phyloP scores from a whole-genome alignment of 2,888 invertebrate species.

The Ceratothoa steindachneri region DNA sequence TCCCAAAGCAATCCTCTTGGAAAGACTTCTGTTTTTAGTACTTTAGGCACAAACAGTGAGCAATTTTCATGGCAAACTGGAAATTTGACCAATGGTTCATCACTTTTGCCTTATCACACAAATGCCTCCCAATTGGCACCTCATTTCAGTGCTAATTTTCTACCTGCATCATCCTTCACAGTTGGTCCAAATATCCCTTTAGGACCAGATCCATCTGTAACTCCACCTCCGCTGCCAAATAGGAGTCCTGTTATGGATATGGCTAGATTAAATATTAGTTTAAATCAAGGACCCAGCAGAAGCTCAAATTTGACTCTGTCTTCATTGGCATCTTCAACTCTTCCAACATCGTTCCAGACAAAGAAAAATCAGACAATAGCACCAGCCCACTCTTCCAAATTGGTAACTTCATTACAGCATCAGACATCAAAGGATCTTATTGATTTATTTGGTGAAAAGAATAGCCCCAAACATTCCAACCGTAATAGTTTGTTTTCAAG shows the following conservation, averaged over 20 bases:
- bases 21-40: constrained; percentile 2
- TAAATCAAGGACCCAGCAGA: background rate
- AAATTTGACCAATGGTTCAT: constrained; percentile 4
- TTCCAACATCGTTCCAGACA: background rate
- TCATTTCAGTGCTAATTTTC: background rate
- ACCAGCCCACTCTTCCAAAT: too few relatives aligned
- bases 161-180: constrained; percentile 16
- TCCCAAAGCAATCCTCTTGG: background rate
- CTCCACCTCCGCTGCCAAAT: constrained; percentile 22
- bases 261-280: constrained; percentile 1
- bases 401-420: constrained; percentile 8
- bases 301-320: background rate
- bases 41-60: too few relatives aligned
- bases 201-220: constrained; percentile 4
- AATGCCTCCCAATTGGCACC: background rate
- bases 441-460: background rate
- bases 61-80: background rate
- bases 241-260: constrained; percentile 34
- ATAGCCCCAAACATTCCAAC: constrained; percentile 6
- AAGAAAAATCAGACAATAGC: background rate
- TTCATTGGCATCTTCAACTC: background rate
- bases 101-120: background rate
- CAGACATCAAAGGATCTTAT: constrained; percentile 6
- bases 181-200: constrained; percentile 17
- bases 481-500: constrained; percentile 6